Conservation (phyloP, 2,888 invertebrate species). For the Sepiola atlantica region DNA sequence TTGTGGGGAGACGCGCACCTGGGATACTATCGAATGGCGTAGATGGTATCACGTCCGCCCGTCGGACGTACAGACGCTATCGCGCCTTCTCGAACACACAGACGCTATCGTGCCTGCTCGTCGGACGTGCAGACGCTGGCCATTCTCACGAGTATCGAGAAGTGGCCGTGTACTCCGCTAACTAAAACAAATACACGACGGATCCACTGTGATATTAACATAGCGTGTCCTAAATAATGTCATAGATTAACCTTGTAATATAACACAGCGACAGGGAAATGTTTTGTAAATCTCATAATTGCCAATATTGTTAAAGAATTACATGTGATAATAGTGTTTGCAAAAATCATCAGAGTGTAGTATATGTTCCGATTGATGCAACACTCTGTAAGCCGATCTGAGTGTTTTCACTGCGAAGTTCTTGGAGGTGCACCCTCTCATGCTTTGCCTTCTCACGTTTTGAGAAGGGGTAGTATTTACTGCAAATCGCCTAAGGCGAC, state of each 20-base stretch:
- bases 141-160: not conserved
- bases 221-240: not conserved
- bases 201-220: not conserved
- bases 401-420: no score
- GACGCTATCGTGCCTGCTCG: slow-evolving; percentile 47
- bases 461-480: no score
- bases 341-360: no score
- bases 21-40: not conserved
- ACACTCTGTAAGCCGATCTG: no score
- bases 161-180: not conserved
- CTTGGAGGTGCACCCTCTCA: no score
- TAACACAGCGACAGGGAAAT: not conserved
- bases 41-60: slow-evolving; percentile 46
- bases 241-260: not conserved
- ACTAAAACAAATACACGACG: not conserved
- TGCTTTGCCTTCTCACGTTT: no score
- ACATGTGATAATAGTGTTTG: not conserved
- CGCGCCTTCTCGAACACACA: slow-evolving; percentile 36
- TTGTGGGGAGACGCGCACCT: not conserved
- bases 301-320: not conserved
- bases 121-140: slow-evolving; percentile 46
- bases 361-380: no score
- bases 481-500: no score
- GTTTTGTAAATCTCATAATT: no score
- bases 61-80: slow-evolving; percentile 47